Evolutionary conservation across 1,140 invertebrate species (phyloP).

Genomic region (Pissodes strobi): DNA sequence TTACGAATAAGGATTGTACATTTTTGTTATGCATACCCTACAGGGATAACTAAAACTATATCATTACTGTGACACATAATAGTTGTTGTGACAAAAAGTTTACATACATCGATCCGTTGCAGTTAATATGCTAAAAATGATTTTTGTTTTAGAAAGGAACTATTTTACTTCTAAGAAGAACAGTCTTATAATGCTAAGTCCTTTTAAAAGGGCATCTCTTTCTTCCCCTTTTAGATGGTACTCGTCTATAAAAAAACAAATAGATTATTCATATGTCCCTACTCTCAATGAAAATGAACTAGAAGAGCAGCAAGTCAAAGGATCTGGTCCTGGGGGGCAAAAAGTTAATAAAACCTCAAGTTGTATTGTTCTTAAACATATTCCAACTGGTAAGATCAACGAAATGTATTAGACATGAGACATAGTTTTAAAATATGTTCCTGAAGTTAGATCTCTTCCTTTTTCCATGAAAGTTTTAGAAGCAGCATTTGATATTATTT

Average conservation of each 20-base stretch:
- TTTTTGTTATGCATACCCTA: too few species aligned
- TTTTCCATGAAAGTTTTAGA: too few species aligned
- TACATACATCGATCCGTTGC: too few species aligned
- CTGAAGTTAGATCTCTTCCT: too few species aligned
- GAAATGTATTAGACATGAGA: too few species aligned
- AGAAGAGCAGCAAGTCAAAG: slow-evolving; percentile 77
- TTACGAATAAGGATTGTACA: too few species aligned
- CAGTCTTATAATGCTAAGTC: slow-evolving; percentile 35
- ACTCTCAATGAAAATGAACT: slow-evolving; percentile 75
- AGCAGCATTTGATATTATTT: too few species aligned
- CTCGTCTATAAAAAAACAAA: slow-evolving; percentile 55
- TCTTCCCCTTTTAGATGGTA: background rate
- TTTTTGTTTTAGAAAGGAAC: slow-evolving; percentile 36
- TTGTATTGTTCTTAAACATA: slow-evolving; percentile 81
- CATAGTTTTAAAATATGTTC: background rate
- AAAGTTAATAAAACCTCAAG: slow-evolving; percentile 84
- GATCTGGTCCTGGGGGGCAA: slow-evolving; percentile 86
- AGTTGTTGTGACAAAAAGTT: too few species aligned
- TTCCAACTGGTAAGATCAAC: slow-evolving; percentile 67
- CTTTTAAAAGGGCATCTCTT: background rate
- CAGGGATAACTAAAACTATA: too few species aligned
- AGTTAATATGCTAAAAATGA: too few species aligned
- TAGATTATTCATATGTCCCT: slow-evolving; percentile 77
- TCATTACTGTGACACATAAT: too few species aligned
- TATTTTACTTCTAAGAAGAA: slow-evolving; percentile 28